Base-by-base conservation (phyloP, 2,888 invertebrate species). In the Hirtodrosophila confusa region DNA sequence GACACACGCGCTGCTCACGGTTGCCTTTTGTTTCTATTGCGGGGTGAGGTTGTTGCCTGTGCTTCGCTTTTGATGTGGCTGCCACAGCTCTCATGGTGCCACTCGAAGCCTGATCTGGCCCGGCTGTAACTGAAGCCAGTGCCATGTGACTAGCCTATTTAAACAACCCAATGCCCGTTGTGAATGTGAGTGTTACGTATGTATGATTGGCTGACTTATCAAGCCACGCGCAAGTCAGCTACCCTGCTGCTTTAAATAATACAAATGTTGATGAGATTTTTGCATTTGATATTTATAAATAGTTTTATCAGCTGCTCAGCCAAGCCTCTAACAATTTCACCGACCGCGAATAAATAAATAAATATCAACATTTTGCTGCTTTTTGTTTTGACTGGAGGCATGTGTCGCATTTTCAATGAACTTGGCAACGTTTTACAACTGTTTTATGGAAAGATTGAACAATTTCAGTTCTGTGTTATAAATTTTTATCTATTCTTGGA, bases 1-100 rank as follows among this genome's bases (percentile, higher is more conserved):
- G 66, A 63, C 54, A 75, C 84, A 78, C 78, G 75, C 84, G 78
- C 67, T 27, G 62, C 61, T 65, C 12, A 23, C 56, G 65, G 64
- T 47, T 65, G 24, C n/a, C 56, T 53, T 63, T 73, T 73, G 60
- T 45, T 72, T 58, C 54, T 27, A 45, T 36, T 55, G 41, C 23
- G 35, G 45, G 10, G 35, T 17, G 17, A 31, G 7, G 53, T 48
- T 27, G 39, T 8, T 54, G 41, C 37, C 9, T 51, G 23, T 31
- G 17, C 10, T 31, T 43, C 35, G 39, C 6, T 31, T 36, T 17
- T 12, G 4, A 1, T 41, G 45, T 29, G 39, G 17, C 17, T 17
- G 17, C 17, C 17, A 2, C 56, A 58, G 27, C 56, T 12, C 39
- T 35, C 37, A 39, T 11, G 17, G 39, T 35, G 40, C 43, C 17